These are phyloP conservation scores for Pollenia griseotomentosa DNA, from an alignment of 2,888 invertebrate species.

Conservation along the genomic window DNA sequence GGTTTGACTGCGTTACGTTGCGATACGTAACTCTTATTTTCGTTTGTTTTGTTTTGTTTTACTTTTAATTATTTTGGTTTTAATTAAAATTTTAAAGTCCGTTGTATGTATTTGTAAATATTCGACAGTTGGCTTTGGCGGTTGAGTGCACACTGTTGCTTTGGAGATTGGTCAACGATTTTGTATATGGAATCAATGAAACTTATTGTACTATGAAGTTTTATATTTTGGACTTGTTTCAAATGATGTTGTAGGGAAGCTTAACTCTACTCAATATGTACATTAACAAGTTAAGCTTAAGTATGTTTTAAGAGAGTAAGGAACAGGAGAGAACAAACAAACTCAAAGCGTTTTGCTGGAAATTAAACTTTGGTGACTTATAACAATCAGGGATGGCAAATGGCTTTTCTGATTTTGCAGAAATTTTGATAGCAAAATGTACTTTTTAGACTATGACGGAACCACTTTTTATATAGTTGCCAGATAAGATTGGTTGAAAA, in stretches of 20 bases:
- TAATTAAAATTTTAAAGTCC: not conserved
- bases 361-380: not conserved
- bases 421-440: too few relatives aligned
- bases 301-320: constrained; percentile 21
- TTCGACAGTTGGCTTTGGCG: constrained; percentile 49
- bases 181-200: constrained; percentile 7
- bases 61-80: not conserved
- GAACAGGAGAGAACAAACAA: not conserved
- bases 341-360: not conserved
- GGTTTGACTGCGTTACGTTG: constrained; percentile 16
- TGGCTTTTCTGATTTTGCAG: too few relatives aligned
- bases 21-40: not conserved
- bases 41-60: constrained; percentile 18
- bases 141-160: constrained; percentile 56
- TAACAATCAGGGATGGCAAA: not conserved
- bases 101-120: constrained; percentile 1
- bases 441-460: too few relatives aligned
- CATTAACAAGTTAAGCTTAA: constrained; percentile 35
- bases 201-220: not conserved
- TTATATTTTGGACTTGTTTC: constrained; percentile 16
- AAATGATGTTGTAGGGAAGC: constrained; percentile 32
- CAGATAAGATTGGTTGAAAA: too few relatives aligned
- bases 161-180: constrained; percentile 38
- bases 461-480: too few relatives aligned
- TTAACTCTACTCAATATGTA: constrained; percentile 18